A percentile compares a stretch with the other conserved stretches of the same genome.
Evolutionary conservation across 2,888 invertebrate genomes (phyloP).

Genomic region (Aphrophora alni): DNA sequence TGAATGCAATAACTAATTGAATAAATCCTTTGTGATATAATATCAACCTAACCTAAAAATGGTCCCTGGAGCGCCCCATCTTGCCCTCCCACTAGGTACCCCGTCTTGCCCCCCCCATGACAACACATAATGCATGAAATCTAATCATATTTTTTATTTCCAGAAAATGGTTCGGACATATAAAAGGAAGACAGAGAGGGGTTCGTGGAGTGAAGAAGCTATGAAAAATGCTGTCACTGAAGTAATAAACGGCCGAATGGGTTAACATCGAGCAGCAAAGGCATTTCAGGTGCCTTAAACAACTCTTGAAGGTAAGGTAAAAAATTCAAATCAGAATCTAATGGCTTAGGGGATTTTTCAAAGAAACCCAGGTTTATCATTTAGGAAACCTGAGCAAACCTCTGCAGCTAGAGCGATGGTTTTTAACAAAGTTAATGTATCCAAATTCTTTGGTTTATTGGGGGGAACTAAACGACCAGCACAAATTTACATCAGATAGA

Average conservation of each 20-base stretch:
- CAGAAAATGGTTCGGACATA: constrained; percentile 14
- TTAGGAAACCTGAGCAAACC: constrained; percentile 11
- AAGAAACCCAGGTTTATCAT: background rate
- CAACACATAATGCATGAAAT: background rate
- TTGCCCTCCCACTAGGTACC: background rate
- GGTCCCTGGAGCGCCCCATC: no score
- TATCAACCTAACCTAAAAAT: no score
- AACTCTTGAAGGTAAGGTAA: background rate
- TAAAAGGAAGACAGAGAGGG: constrained; percentile 2
- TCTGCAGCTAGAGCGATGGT: background rate
- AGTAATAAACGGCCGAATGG: constrained; percentile 9
- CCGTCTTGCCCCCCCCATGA: background rate
- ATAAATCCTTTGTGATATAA: no score
- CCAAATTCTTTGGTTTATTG: constrained; percentile 1
- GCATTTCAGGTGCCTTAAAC: constrained; percentile 9
- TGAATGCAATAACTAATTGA: no score
- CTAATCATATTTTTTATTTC: background rate
- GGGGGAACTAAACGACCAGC: background rate
- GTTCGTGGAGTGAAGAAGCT: background rate
- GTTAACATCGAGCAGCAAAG: background rate
- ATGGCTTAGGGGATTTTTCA: background rate
- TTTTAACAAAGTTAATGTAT: constrained; percentile 15
- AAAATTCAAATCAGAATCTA: no score
- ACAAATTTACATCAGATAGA: constrained; percentile 6
- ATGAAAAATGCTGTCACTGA: constrained; percentile 15